Conservation (phyloP, 2,113 vertebrate species). For the Tychaedon coryphoeus region DNA sequence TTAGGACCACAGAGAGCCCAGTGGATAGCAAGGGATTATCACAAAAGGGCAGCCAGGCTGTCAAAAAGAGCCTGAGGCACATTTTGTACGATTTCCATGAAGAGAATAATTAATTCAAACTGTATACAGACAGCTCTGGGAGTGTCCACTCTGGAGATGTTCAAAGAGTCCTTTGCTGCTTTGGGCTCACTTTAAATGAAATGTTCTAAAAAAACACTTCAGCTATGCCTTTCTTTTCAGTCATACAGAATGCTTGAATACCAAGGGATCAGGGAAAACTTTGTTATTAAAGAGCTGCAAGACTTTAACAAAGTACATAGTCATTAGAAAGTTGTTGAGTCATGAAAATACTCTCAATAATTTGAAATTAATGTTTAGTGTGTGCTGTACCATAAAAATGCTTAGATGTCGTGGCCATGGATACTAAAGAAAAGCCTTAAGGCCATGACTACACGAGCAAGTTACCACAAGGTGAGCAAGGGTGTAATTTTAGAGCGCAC, state of each 20-base stretch:
- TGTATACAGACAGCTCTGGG: conserved; percentile 31
- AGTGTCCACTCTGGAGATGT: conserved; percentile 42
- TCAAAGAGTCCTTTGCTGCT: conserved; percentile 54
- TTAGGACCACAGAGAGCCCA: conserved; percentile 51
- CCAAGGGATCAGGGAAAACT: conserved; percentile 34
- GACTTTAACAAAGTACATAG: conserved; percentile 38
- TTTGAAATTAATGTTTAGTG: conserved; percentile 62
- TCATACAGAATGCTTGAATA: conserved; percentile 19
- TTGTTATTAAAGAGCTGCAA: conserved; percentile 49
- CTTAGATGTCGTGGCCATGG: conserved; percentile 48
- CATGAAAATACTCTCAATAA: conserved; percentile 59
- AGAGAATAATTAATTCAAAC: conserved; percentile 48
- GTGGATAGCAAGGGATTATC: conserved; percentile 63
- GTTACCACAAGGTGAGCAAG: conserved; percentile 42
- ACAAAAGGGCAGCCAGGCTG: conserved; percentile 55
- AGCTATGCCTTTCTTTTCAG: conserved; percentile 31
- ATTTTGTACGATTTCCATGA: conserved; percentile 41
- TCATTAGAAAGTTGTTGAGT: conserved; percentile 59
- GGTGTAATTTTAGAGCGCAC: conserved; percentile 20
- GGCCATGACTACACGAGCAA: conserved; percentile 30
- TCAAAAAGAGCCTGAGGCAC: conserved; percentile 35
- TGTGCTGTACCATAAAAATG: conserved; percentile 31
- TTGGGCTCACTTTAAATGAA: conserved; percentile 22
- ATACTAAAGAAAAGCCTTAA: conserved; percentile 50
- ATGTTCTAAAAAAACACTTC: conserved; percentile 42